phyloP scores from a whole-genome alignment of 2,113 vertebrate species.

The Rostratula benghalensis region DNA sequence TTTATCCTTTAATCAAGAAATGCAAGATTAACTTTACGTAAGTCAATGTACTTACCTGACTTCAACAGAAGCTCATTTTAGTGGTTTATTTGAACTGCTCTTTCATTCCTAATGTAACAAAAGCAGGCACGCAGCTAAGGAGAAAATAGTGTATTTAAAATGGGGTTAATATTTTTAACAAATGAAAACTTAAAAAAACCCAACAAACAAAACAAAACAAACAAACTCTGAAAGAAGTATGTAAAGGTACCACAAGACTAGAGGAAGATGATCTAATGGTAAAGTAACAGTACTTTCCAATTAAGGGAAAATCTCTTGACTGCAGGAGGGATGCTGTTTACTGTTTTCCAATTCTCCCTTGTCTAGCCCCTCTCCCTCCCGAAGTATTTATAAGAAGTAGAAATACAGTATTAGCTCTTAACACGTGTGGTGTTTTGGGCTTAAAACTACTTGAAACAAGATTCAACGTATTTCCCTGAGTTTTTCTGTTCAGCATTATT shows the following conservation, averaged over 20 bases:
- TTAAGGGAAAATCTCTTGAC: neutral
- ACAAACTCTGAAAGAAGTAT: neutral
- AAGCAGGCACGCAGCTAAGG: neutral
- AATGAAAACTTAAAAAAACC: too few relatives aligned
- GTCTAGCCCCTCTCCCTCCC: neutral
- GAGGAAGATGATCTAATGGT: neutral
- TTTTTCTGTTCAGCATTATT: neutral
- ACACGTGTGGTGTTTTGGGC: neutral
- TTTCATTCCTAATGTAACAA: neutral
- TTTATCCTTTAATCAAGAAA: constrained; percentile 91
- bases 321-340: neutral
- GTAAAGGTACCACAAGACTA: neutral
- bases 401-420: neutral
- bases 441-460: neutral
- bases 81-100: neutral
- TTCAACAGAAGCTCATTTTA: neutral
- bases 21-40: constrained; percentile 93
- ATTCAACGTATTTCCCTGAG: neutral
- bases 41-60: constrained; percentile 50
- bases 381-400: neutral
- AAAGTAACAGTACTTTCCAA: neutral
- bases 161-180: neutral
- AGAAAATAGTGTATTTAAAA: neutral
- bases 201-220: too few relatives aligned
- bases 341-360: neutral